phyloP scores from a whole-genome alignment of 2,888 invertebrate genomes.

The Pristionchus japonicus region DNA sequence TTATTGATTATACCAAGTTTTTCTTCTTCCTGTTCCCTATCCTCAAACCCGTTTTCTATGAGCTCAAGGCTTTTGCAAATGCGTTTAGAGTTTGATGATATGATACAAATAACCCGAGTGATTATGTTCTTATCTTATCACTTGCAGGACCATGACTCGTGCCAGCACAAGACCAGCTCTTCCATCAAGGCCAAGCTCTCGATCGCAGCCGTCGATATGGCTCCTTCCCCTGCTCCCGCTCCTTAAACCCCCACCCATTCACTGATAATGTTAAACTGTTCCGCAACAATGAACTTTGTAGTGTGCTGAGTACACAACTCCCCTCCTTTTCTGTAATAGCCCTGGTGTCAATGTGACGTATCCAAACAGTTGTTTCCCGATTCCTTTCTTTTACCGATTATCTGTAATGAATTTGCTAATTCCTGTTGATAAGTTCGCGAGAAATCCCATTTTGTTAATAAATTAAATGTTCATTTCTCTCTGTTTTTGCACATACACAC shows the following conservation, averaged over 20 bases:
- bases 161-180: constrained; percentile 56
- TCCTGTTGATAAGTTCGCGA: constrained; percentile 14
- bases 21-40: background rate
- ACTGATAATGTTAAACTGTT: background rate
- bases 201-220: constrained; percentile 42
- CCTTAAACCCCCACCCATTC: constrained; percentile 10
- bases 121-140: background rate
- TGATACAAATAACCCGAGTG: background rate
- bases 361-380: background rate
- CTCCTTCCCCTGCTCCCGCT: constrained; percentile 1
- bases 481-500: background rate
- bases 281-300: constrained; percentile 29
- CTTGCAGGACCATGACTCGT: constrained; percentile 59
- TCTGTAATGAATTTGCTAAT: constrained; percentile 23
- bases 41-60: too few species aligned
- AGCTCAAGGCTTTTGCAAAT: too few species aligned
- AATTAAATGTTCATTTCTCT: background rate
- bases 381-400: background rate
- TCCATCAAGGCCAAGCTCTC: constrained; percentile 49
- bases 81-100: background rate
- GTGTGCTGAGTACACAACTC: constrained; percentile 27
- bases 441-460: constrained; percentile 27
- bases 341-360: constrained; percentile 29
- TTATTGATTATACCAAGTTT: background rate
- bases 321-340: background rate